Evolutionary conservation across 2,888 invertebrate species (phyloP), one percentile per base, ranked within the genome.

Genomic region (Anaspis maculata): DNA sequence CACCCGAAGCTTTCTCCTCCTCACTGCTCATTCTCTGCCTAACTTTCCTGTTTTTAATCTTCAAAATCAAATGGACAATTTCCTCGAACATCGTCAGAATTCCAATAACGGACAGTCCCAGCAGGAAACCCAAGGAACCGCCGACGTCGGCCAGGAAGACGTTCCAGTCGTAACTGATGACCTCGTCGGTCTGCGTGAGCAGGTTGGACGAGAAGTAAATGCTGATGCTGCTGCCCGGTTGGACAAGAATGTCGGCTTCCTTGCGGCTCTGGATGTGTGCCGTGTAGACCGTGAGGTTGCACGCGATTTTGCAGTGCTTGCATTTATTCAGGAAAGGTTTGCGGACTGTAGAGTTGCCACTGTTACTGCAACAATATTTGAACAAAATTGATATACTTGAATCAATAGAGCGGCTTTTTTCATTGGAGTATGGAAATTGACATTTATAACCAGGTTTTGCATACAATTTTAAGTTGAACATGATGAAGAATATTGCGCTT

Each of bases 81-180:
- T 74, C 70, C 31, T 76, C 76, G 26, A 76, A 44, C 15, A 79
- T 66, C 19, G 70, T 69, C 34, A 82, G 72, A 0, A 79, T 50
- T 0, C 81, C 74, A 23, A 83, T 67, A 1, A 83, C 81, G 0
- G 81, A 81, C 1, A 83, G 67, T 0, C 59, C 83, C 7, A 83
- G 61, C 1, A 83, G 67, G 43, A 83, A 82, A 1, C 83, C 82
- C 61, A 76, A 49, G 2, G 74, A 73, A 1, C 75, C 76, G 1
- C 83, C 82, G 25, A 82, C 70, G 53, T 83, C 83, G 0, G 82
- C 71, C 1, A 83, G 49, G 47, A 83, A 80, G 26, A 45, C 59
- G 21, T 77, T 78, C 65, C 76, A 74, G 53, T 82, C 81, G 49
- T 82, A 83, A 27, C 76, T 77, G 36, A 74, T 70, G 1, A 74